A percentile compares a stretch with the other conserved stretches of the same genome.
These are phyloP conservation scores for Hippotragus niger DNA, from an alignment of 2,113 vertebrate species.

Conservation along the genomic window DNA sequence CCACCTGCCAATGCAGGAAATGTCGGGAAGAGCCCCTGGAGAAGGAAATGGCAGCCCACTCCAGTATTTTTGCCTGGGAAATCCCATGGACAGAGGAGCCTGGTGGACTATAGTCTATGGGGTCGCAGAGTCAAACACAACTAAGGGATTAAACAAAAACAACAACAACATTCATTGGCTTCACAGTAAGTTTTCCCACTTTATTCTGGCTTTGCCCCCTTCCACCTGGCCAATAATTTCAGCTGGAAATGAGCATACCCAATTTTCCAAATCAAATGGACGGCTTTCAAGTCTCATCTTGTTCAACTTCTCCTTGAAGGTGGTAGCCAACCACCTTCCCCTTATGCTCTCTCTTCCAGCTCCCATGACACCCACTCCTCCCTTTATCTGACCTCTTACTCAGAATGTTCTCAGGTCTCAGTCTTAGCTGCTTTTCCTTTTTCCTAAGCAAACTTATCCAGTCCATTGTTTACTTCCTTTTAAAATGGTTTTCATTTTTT, in stretches of 20 bases:
- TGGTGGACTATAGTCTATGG: neutral
- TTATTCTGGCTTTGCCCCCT: neutral
- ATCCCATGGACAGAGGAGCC: neutral
- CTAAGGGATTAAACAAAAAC: neutral
- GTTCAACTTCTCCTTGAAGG: neutral
- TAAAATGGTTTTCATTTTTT: constrained; percentile 21
- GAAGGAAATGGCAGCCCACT: neutral
- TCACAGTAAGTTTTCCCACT: neutral
- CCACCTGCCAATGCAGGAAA: neutral
- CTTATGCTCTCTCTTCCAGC: neutral
- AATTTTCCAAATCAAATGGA: neutral
- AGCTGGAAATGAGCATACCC: neutral
- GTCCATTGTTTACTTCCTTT: neutral
- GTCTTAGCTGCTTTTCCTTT: neutral
- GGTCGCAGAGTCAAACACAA: neutral
- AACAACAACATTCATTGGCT: neutral
- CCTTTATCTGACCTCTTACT: neutral
- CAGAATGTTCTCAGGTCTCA: neutral
- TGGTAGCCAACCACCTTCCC: neutral
- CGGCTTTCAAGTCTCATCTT: neutral
- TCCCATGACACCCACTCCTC: neutral
- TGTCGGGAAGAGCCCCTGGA: neutral
- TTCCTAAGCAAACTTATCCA: neutral
- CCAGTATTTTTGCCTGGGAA: neutral
- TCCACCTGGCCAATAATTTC: neutral